These are phyloP conservation scores for Cyprinus carpio DNA, from an alignment of 2,113 vertebrate species.

Conservation along the genomic window DNA sequence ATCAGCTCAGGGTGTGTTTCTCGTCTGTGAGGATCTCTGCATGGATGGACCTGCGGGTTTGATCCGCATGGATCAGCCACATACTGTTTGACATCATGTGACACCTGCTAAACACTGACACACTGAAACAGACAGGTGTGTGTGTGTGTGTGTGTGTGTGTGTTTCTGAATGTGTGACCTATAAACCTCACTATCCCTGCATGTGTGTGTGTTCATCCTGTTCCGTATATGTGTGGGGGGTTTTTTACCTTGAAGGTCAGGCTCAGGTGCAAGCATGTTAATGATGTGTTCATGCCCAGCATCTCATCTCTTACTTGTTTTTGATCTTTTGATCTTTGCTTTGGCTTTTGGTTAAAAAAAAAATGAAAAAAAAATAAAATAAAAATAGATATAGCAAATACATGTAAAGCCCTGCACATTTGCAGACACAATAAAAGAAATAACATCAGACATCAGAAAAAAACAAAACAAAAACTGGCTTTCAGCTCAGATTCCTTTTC, in stretches of 20 bases:
- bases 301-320: slow-evolving; percentile 11
- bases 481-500: not conserved
- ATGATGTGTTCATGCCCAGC: slow-evolving; percentile 21
- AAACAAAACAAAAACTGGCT: not conserved
- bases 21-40: slow-evolving; percentile 34
- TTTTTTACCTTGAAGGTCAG: slow-evolving; percentile 16
- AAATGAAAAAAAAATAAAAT: no score
- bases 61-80: slow-evolving; percentile 36
- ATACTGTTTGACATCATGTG: slow-evolving; percentile 41
- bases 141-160: slow-evolving; percentile 9
- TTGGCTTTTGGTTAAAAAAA: slow-evolving; percentile 34
- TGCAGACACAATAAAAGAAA: slow-evolving; percentile 15
- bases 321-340: slow-evolving; percentile 31
- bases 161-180: not conserved
- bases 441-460: not conserved
- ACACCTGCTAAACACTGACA: slow-evolving; percentile 35
- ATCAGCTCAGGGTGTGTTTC: slow-evolving; percentile 41
- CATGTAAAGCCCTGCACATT: not conserved
- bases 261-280: slow-evolving; percentile 14
- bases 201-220: not conserved
- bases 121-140: slow-evolving; percentile 10
- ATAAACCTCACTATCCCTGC: slow-evolving; percentile 16
- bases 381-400: not conserved
- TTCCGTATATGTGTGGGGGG: not conserved
- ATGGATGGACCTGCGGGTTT: slow-evolving; percentile 32